These are phyloP conservation scores for Myzus persicae DNA, from an alignment of 1,140 invertebrate species.

Conservation along the genomic window DNA sequence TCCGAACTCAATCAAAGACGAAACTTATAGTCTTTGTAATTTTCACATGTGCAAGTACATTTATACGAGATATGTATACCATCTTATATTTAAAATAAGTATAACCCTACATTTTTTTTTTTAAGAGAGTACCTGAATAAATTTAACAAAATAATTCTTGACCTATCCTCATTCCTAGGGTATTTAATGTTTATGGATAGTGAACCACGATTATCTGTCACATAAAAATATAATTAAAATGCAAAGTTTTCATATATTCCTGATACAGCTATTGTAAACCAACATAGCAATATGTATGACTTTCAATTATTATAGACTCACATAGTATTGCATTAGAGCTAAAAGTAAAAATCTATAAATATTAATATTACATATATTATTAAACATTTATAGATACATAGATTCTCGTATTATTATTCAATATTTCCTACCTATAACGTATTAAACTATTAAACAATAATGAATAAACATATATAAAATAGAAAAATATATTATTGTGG, in stretches of 20 bases:
- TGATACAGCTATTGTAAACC: too few relatives aligned
- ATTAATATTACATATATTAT: background rate
- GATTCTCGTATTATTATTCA: background rate
- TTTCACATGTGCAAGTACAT: too few relatives aligned
- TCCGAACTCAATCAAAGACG: too few relatives aligned
- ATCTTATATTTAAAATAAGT: too few relatives aligned
- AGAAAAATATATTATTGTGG: background rate
- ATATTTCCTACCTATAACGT: background rate
- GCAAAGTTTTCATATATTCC: background rate
- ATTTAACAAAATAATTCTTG: too few relatives aligned
- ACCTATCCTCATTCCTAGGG: too few relatives aligned
- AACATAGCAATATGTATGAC: too few relatives aligned
- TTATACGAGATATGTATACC: too few relatives aligned
- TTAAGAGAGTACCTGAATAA: too few relatives aligned
- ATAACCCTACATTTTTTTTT: too few relatives aligned
- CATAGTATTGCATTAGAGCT: background rate
- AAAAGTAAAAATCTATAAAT: background rate
- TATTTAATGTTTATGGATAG: background rate
- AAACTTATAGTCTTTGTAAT: too few relatives aligned
- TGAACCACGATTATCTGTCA: background rate
- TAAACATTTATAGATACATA: too few relatives aligned
- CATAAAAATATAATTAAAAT: background rate
- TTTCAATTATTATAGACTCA: background rate
- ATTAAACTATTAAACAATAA: background rate
- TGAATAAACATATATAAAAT: background rate